A percentile compares a stretch with the other conserved stretches of the same genome.
phyloP scores from a whole-genome alignment of 2,113 vertebrate genomes.

The Manacus vitellinus region DNA sequence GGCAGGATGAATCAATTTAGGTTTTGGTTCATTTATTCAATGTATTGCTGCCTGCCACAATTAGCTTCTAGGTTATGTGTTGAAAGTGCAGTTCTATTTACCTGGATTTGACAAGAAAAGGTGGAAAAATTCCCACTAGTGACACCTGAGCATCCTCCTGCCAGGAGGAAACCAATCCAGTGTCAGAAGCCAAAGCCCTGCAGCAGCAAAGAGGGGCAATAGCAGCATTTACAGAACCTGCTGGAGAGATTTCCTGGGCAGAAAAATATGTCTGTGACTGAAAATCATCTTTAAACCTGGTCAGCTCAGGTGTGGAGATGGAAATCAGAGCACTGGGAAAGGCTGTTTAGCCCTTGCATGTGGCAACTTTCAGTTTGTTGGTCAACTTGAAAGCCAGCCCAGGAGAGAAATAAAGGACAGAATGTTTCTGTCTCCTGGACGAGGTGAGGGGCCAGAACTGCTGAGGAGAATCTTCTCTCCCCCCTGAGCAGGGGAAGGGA shows the following conservation, averaged over 20 bases:
- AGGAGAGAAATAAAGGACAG: not conserved
- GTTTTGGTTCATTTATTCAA: not conserved
- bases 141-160: not conserved
- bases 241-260: not conserved
- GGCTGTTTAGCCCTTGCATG: not conserved
- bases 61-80: not conserved
- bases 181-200: not conserved
- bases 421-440: not conserved
- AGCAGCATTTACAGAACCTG: not conserved
- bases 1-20: not conserved
- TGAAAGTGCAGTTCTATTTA: not conserved
- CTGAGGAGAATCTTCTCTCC: not conserved
- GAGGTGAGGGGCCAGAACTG: not conserved
- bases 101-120: not conserved
- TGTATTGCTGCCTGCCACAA: fast-evolving
- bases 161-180: not conserved
- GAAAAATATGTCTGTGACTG: not conserved
- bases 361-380: not conserved
- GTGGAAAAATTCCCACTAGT: not conserved
- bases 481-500: not conserved
- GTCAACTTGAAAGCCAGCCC: not conserved
- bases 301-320: not conserved
- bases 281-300: not conserved
- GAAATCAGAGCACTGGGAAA: not conserved
- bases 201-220: not conserved